phyloP scores from a whole-genome alignment of 2,888 invertebrate species.

The Parapristionchus giblindavisi region DNA sequence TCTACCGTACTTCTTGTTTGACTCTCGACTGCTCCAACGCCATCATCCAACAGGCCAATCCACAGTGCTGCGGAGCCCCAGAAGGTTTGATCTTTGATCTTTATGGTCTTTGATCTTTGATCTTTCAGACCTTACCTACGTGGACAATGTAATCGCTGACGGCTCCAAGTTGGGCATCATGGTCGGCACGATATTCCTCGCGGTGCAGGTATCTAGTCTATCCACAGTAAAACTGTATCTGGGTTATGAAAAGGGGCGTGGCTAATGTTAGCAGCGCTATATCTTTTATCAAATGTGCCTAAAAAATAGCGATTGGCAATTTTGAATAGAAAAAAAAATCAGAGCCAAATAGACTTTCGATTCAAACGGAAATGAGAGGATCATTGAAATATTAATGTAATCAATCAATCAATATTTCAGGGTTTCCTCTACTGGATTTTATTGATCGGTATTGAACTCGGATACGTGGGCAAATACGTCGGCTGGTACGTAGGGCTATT shows the following conservation, averaged over 20 bases:
- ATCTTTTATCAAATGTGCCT: no score
- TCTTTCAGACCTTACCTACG: conserved; percentile 43
- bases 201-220: conserved; percentile 48
- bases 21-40: conserved; percentile 50
- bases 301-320: no score
- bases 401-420: conserved; percentile 16
- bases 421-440: conserved; percentile 37
- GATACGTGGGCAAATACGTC: not conserved
- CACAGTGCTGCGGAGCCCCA: conserved; percentile 48
- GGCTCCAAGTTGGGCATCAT: conserved; percentile 51
- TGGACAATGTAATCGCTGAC: conserved; percentile 48
- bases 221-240: not conserved
- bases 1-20: conserved; percentile 53
- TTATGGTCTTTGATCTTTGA: not conserved
- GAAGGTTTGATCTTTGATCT: conserved; percentile 33
- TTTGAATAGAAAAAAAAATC: no score
- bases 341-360: not conserved
- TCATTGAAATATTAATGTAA: not conserved
- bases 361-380: not conserved
- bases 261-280: no score
- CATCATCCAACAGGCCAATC: conserved; percentile 39
- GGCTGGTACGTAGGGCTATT: not conserved
- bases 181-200: conserved; percentile 53
- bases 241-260: not conserved
- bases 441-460: conserved; percentile 28